phyloP scores from a whole-genome alignment of 2,888 invertebrate species.

The Drosophila fungiperda region DNA sequence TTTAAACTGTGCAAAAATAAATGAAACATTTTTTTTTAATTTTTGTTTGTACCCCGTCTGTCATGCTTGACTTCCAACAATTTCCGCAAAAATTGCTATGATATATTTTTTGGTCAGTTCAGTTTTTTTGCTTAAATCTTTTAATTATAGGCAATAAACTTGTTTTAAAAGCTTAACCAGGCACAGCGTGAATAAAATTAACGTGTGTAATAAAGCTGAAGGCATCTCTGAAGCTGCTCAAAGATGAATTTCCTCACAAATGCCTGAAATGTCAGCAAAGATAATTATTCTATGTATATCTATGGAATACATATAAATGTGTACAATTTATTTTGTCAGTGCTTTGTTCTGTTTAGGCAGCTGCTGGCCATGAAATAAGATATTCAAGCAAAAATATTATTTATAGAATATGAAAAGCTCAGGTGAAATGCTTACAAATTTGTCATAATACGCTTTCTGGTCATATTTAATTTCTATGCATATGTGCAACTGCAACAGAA shows the following conservation, averaged over 20 bases:
- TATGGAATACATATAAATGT: neutral
- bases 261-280: constrained; percentile 10
- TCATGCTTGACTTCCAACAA: constrained; percentile 68
- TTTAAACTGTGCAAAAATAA: constrained; percentile 48
- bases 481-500: neutral
- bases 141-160: constrained; percentile 74
- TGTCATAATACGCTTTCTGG: neutral
- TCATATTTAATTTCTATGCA: neutral
- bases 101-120: constrained; percentile 20
- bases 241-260: constrained; percentile 5
- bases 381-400: constrained; percentile 38
- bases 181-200: constrained; percentile 16
- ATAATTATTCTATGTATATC: neutral
- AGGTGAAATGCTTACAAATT: constrained; percentile 23
- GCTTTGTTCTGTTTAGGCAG: constrained; percentile 16
- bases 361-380: constrained; percentile 44
- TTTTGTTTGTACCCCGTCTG: constrained; percentile 11
- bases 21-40: constrained; percentile 40
- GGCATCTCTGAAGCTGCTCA: neutral
- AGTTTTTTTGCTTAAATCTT: constrained; percentile 6
- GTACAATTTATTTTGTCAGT: constrained; percentile 25
- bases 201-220: constrained; percentile 8
- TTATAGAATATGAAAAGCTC: constrained; percentile 31
- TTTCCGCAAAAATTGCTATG: constrained; percentile 53
- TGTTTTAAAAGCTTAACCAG: constrained; percentile 48